phyloP scores from a whole-genome alignment of 2,113 vertebrate genomes.

The Echinops telfairi region DNA sequence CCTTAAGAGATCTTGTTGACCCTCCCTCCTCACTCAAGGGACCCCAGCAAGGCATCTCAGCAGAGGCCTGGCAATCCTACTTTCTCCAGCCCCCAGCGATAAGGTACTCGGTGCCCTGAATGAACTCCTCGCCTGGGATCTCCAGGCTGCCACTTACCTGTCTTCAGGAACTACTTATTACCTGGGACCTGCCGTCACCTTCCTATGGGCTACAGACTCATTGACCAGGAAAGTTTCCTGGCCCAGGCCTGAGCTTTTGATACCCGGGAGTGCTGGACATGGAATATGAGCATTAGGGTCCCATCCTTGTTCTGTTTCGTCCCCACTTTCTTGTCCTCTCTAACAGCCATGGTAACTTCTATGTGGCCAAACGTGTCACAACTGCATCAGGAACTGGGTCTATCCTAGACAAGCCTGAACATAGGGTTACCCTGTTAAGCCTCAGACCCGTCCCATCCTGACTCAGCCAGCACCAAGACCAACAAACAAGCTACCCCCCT shows the following conservation, averaged over 20 bases:
- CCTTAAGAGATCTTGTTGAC: not conserved
- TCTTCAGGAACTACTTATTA: not conserved
- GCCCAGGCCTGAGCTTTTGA: not conserved
- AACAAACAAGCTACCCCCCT: not conserved
- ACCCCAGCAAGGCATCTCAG: not conserved
- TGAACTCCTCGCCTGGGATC: not conserved
- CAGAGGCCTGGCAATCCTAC: not conserved
- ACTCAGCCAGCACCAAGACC: not conserved
- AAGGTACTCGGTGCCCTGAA: not conserved
- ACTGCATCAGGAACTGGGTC: not conserved
- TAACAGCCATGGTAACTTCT: not conserved
- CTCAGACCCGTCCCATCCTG: not conserved
- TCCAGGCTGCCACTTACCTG: too few relatives aligned
- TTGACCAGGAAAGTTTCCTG: not conserved
- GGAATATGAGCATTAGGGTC: not conserved
- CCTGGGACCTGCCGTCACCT: not conserved
- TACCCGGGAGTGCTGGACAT: not conserved
- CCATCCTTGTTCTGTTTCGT: not conserved
- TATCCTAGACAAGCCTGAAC: not conserved
- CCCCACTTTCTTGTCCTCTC: not conserved
- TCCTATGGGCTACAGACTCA: not conserved
- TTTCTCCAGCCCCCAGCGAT: not conserved
- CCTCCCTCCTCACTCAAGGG: not conserved
- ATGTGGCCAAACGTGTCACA: not conserved
- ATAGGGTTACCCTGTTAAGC: not conserved